phyloP scores from a whole-genome alignment of 1,140 invertebrate genomes.

The Cotesia glomerata region DNA sequence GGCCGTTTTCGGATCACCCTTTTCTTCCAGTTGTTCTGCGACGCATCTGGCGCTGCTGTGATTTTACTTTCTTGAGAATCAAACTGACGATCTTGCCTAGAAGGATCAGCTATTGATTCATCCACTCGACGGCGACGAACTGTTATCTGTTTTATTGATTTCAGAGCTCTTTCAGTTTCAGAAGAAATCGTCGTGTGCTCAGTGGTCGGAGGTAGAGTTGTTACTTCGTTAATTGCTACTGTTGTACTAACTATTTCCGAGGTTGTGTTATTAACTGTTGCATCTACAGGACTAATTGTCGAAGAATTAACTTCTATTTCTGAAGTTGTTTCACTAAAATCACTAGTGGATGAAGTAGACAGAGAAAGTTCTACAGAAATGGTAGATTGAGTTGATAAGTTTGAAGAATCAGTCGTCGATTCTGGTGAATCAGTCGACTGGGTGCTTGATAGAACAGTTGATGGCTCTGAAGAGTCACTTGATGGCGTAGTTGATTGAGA shows the following conservation, averaged over 20 bases:
- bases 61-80: background rate
- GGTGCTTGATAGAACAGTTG: background rate
- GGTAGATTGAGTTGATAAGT: background rate
- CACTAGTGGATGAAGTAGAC: background rate
- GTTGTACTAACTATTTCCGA: background rate
- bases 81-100: background rate
- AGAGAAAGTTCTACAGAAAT: background rate
- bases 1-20: constrained; percentile 19
- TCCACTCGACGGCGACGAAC: constrained; percentile 18
- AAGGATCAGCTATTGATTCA: background rate
- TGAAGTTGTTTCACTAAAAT: background rate
- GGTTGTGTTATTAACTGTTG: background rate
- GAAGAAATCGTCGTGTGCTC: background rate
- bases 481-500: background rate
- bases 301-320: background rate
- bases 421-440: background rate
- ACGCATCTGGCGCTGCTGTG: background rate
- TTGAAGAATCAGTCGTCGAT: background rate
- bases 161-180: constrained; percentile 10
- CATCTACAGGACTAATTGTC: background rate
- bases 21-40: constrained; percentile 5
- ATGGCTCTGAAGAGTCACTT: background rate
- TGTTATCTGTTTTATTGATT: constrained; percentile 17
- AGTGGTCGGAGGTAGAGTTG: background rate
- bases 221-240: background rate